These are phyloP conservation scores for Petromus typicus DNA, from an alignment of 2,113 vertebrate genomes.

Conservation along the genomic window DNA sequence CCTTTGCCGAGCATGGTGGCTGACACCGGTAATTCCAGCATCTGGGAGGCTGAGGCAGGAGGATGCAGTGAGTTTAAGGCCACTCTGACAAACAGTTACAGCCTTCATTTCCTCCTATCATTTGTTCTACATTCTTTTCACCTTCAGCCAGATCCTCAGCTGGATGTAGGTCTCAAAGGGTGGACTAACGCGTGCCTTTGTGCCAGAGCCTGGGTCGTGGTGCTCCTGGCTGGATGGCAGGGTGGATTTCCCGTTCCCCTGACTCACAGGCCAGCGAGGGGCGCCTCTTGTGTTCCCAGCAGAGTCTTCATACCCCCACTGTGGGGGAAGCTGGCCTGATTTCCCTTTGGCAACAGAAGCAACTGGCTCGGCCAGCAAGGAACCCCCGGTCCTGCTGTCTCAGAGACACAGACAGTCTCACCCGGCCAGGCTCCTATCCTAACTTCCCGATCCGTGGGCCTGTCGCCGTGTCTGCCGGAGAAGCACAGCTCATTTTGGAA, in stretches of 20 bases:
- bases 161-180: not conserved
- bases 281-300: not conserved
- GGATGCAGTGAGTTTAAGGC: not conserved
- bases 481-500: not conserved
- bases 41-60: not conserved
- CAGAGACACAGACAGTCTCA: not conserved
- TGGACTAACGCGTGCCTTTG: no score
- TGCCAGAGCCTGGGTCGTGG: not conserved
- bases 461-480: not conserved
- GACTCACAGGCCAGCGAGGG: not conserved
- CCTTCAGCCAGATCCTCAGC: not conserved
- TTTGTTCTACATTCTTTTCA: not conserved
- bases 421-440: not conserved
- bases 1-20: not conserved
- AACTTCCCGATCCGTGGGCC: not conserved
- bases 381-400: not conserved
- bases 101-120: not conserved
- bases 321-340: not conserved
- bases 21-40: not conserved
- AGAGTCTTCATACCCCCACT: not conserved
- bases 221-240: not conserved
- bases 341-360: not conserved
- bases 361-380: not conserved
- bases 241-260: not conserved
- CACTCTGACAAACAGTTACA: not conserved